phyloP scores from a whole-genome alignment of 2,113 vertebrate species.

The Ibidorhyncha struthersii region DNA sequence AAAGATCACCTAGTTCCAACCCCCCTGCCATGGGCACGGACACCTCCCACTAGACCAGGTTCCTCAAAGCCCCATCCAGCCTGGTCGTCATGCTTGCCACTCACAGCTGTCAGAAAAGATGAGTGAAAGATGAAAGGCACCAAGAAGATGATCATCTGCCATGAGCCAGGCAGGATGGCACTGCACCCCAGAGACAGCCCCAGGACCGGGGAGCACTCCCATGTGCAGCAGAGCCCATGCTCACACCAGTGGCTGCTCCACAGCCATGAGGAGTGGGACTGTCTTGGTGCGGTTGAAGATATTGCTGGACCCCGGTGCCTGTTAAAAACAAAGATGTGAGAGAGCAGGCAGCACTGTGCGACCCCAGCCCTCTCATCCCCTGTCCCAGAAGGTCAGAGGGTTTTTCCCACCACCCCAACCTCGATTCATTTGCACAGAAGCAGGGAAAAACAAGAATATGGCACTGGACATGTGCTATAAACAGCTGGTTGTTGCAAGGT shows the following conservation, averaged over 20 bases:
- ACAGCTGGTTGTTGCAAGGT: not conserved
- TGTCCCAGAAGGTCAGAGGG: not conserved
- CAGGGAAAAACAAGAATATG: not conserved
- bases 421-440: not conserved
- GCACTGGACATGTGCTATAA: not conserved
- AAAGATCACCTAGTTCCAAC: not conserved
- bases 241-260: not conserved
- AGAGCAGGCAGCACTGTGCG: not conserved
- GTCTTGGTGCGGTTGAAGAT: not conserved
- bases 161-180: not conserved
- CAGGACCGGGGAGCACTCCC: not conserved
- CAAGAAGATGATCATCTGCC: not conserved
- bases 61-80: not conserved
- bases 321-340: not conserved
- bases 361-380: not conserved
- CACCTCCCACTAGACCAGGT: not conserved
- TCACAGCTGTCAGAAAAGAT: not conserved
- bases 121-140: not conserved
- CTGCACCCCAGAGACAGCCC: not conserved
- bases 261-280: rapidly evolving
- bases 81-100: not conserved
- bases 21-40: not conserved
- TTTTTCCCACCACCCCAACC: not conserved
- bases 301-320: not conserved
- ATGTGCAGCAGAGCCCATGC: not conserved